A percentile compares a stretch with the other conserved stretches of the same genome.
These are phyloP conservation scores for Drosophila ambigua DNA, from an alignment of 1,140 invertebrate genomes.

Conservation along the genomic window DNA sequence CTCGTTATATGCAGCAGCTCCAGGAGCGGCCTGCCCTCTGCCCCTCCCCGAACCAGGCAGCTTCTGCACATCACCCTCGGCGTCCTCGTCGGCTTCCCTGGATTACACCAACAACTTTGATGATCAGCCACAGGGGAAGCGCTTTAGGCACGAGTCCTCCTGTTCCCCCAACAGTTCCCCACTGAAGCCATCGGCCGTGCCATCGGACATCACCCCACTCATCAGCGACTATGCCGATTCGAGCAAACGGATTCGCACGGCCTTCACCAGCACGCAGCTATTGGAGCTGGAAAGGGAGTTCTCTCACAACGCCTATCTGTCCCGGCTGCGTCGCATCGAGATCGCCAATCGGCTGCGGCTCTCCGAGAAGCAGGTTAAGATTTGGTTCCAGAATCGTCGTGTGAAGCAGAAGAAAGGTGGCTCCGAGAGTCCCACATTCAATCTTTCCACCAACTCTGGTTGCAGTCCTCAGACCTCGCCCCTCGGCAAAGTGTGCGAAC, in stretches of 20 bases:
- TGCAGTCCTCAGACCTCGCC: conserved; percentile 61
- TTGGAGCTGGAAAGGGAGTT: conserved; percentile 96
- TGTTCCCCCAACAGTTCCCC: conserved; percentile 79
- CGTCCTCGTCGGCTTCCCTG: conserved; percentile 68
- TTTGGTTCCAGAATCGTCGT: conserved; percentile 95
- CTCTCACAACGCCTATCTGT: conserved; percentile 95
- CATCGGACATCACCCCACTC: conserved; percentile 85
- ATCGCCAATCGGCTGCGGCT: conserved; percentile 94
- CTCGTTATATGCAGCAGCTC: conserved; percentile 37
- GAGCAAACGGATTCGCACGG: conserved; percentile 93
- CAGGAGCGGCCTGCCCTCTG: conserved; percentile 21
- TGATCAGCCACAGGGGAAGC: conserved; percentile 59
- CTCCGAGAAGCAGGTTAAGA: conserved; percentile 97
- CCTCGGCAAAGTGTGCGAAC: conserved; percentile 33
- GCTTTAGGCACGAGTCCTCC: conserved; percentile 73
- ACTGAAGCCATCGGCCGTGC: conserved; percentile 84
- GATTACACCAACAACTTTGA: conserved; percentile 58
- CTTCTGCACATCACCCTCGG: conserved; percentile 77
- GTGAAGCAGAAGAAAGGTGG: conserved; percentile 97
- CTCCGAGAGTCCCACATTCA: conserved; percentile 81
- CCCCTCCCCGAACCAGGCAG: conserved; percentile 57
- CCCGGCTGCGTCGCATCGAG: conserved; percentile 94
- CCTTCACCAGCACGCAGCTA: conserved; percentile 96
- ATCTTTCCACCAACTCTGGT: conserved; percentile 61
- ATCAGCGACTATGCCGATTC: conserved; percentile 85